Evolutionary conservation across 2,113 vertebrate species (phyloP).

Genomic region (Dasyprocta punctata): DNA sequence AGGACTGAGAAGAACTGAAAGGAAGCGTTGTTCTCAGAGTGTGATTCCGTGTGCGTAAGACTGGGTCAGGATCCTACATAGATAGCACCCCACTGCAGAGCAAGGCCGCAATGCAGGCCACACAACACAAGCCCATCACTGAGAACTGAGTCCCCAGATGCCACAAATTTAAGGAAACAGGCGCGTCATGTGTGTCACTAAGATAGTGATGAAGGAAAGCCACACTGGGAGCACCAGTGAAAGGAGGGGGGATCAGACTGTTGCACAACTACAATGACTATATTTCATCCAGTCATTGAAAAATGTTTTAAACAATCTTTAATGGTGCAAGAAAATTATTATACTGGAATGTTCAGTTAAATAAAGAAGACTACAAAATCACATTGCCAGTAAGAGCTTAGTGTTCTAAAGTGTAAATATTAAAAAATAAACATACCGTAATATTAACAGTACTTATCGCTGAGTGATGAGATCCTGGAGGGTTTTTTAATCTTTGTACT

Average conservation of each 20-base stretch:
- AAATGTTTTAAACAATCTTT: conserved; percentile 9
- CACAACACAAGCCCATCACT: background rate
- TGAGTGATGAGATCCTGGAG: background rate
- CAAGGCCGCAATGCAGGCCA: background rate
- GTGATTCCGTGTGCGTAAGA: background rate
- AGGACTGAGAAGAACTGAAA: background rate
- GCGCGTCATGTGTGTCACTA: background rate
- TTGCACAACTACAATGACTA: background rate
- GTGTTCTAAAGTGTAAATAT: conserved; percentile 43
- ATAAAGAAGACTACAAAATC: background rate
- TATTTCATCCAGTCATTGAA: background rate
- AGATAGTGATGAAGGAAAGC: background rate
- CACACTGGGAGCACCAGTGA: background rate
- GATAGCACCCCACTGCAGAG: background rate
- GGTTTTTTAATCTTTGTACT: background rate
- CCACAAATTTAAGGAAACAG: background rate
- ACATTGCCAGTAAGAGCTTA: background rate
- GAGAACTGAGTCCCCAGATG: background rate
- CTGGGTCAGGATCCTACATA: background rate
- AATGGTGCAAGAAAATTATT: background rate
- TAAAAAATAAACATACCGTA: background rate
- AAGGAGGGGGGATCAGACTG: background rate
- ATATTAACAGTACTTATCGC: background rate
- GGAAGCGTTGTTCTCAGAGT: background rate
- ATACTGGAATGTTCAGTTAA: background rate